Conservation (phyloP, 1,140 invertebrate species). For the Ladona fulva region DNA sequence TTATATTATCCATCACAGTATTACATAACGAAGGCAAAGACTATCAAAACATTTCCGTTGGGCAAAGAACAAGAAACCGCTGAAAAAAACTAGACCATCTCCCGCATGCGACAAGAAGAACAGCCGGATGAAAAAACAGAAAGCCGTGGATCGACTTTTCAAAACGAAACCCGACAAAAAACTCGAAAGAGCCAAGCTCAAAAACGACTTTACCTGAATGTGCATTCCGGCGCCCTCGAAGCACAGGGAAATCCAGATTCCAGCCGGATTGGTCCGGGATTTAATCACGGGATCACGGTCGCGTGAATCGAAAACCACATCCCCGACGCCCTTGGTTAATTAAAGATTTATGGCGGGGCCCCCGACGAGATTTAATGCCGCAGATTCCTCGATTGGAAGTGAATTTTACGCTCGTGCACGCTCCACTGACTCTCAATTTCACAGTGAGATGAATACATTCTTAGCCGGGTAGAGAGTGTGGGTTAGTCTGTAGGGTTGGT, state of each 20-base stretch:
- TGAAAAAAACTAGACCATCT: no score
- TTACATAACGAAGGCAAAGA: no score
- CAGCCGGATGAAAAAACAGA: no score
- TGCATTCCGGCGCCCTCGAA: background rate
- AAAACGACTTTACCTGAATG: background rate
- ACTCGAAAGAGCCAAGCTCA: no score
- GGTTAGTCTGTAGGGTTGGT: background rate
- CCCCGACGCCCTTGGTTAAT: constrained; percentile 8
- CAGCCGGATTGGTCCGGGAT: background rate
- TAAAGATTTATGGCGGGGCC: background rate
- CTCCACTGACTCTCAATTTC: background rate
- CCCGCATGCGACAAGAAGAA: no score
- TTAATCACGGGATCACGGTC: background rate
- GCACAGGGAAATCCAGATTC: background rate
- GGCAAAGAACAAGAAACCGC: no score
- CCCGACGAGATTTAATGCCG: background rate
- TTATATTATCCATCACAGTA: no score
- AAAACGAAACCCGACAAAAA: no score
- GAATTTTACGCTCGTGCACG: background rate
- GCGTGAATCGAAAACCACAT: background rate
- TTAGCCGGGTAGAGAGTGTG: background rate
- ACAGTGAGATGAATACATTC: background rate
- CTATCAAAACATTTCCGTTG: no score
- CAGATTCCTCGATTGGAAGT: background rate
- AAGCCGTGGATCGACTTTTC: no score